These are phyloP conservation scores for Trochalopteron elliotii DNA, from an alignment of 2,113 vertebrate genomes.

Conservation along the genomic window DNA sequence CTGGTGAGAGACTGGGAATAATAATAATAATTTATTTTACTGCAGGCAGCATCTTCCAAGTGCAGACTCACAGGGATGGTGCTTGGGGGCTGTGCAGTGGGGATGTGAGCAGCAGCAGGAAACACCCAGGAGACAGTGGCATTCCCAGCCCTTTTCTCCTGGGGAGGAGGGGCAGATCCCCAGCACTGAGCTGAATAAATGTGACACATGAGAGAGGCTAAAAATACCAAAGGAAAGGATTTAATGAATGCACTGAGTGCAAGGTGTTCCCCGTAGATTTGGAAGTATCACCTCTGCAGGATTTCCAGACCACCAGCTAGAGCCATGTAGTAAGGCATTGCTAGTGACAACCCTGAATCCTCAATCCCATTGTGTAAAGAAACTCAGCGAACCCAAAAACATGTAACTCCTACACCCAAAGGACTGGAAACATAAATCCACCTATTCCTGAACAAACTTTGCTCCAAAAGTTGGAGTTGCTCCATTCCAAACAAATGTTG, in stretches of 20 bases:
- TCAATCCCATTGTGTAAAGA: background rate
- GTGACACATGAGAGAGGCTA: background rate
- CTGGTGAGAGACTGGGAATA: background rate
- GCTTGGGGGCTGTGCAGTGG: background rate
- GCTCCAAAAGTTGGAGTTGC: no score
- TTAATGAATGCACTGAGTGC: background rate
- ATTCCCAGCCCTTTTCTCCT: background rate
- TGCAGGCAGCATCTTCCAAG: background rate
- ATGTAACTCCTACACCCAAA: background rate
- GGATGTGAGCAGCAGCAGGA: slow-evolving; percentile 1
- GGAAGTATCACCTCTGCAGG: background rate
- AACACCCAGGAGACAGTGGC: background rate
- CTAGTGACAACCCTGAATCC: background rate
- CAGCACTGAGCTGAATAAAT: background rate
- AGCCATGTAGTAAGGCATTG: background rate
- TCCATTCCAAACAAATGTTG: background rate
- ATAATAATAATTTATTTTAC: background rate
- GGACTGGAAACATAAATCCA: background rate
- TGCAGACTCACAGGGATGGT: background rate
- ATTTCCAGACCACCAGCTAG: background rate
- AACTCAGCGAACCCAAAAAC: fast-evolving
- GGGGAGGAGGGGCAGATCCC: background rate
- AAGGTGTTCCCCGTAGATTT: background rate
- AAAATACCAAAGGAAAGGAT: slow-evolving; percentile 1
- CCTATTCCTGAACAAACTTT: background rate